Conservation (phyloP, 2,888 invertebrate genomes). For the Lepidochrysops patricia region DNA sequence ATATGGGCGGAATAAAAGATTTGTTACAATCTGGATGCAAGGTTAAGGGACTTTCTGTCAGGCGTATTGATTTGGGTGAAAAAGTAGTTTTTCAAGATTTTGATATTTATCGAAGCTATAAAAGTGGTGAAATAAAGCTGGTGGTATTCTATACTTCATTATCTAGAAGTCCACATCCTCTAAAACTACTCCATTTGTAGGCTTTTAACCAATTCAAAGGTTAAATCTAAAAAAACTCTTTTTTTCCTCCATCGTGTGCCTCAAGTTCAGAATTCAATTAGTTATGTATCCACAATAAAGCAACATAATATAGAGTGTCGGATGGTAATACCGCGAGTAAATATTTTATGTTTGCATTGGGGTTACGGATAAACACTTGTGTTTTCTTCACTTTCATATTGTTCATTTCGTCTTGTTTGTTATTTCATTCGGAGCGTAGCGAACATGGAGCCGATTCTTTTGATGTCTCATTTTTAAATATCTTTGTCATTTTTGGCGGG, state of each 20-base stretch:
- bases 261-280: background rate
- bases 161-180: no score
- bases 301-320: background rate
- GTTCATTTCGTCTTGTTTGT: slow-evolving; percentile 1
- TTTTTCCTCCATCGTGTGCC: no score
- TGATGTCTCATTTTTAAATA: background rate
- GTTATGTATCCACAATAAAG: background rate
- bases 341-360: slow-evolving; percentile 3
- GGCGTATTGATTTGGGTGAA: background rate
- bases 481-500: background rate
- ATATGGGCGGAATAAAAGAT: slow-evolving; percentile 13
- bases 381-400: slow-evolving; percentile 5
- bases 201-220: no score
- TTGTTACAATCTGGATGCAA: slow-evolving; percentile 5
- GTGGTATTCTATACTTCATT: no score
- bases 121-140: no score
- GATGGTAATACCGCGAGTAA: slow-evolving; percentile 5
- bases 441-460: background rate
- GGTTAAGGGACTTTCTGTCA: background rate
- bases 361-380: slow-evolving; percentile 4
- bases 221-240: no score
- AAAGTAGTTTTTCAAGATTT: no score
- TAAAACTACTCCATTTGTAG: no score
- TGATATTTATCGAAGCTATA: no score
- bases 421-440: background rate